Conservation (phyloP, 2,113 vertebrate species). For the Rallus limicola region DNA sequence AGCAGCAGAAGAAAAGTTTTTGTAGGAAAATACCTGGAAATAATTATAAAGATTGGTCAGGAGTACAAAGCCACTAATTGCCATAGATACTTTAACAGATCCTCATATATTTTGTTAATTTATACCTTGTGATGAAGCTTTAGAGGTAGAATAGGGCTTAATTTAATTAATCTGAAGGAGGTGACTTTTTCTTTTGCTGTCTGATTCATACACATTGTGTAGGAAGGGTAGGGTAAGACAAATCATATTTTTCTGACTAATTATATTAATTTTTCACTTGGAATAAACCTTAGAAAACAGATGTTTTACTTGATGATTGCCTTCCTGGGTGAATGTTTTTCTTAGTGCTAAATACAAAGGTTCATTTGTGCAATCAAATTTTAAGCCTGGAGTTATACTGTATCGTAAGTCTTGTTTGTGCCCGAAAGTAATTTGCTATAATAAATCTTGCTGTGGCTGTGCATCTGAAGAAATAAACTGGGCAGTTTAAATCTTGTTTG, state of each 20-base stretch:
- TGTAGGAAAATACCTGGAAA: neutral
- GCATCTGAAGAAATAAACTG: neutral
- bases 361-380: neutral
- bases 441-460: neutral
- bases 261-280: conserved; percentile 37
- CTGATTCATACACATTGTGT: conserved; percentile 42
- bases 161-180: conserved; percentile 39
- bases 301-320: neutral
- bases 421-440: neutral
- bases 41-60: neutral
- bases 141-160: neutral
- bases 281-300: conserved; percentile 30
- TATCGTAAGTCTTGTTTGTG: neutral
- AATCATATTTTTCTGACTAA: conserved; percentile 48
- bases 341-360: neutral
- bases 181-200: conserved; percentile 6
- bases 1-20: neutral
- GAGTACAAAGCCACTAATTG: neutral
- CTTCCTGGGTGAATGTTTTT: neutral
- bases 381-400: neutral
- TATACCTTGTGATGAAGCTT: neutral
- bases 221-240: conserved; percentile 27
- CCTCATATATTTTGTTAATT: neutral
- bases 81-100: neutral
- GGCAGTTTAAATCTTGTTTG: neutral